Percentiles rank a stretch among this genome's conserved stretches.
phyloP scores from a whole-genome alignment of 2,113 vertebrate genomes.

The Sylvietta virens region DNA sequence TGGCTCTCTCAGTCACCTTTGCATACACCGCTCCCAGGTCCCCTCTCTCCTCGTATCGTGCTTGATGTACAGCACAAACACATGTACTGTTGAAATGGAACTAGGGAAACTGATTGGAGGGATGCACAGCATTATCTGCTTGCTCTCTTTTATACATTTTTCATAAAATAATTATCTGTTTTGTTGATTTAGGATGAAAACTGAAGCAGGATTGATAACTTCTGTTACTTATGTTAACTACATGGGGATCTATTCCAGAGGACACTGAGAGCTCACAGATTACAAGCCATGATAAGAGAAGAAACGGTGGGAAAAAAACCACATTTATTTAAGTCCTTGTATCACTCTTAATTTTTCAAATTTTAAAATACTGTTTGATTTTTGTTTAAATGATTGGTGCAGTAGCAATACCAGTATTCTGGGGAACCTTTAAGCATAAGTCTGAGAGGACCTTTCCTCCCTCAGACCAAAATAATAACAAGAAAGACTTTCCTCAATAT shows the following conservation, averaged over 20 bases:
- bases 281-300: not conserved
- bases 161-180: not conserved
- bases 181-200: not conserved
- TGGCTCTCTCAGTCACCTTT: not conserved
- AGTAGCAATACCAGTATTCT: not conserved
- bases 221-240: not conserved
- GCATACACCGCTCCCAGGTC: not conserved
- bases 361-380: not conserved
- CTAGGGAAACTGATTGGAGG: not conserved
- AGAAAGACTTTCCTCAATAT: not conserved
- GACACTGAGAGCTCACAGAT: not conserved
- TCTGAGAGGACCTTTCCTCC: not conserved
- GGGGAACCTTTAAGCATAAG: not conserved
- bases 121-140: not conserved
- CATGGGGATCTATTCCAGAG: not conserved
- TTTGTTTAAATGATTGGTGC: not conserved
- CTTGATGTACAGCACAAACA: not conserved
- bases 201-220: not conserved
- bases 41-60: not conserved
- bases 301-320: rapidly evolving
- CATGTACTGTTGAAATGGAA: not conserved
- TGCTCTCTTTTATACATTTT: not conserved
- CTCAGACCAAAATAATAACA: not conserved
- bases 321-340: not conserved
- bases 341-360: not conserved